Percentiles rank a stretch among this genome's conserved stretches.
phyloP scores from a whole-genome alignment of 2,113 vertebrate genomes.

The Parus major region DNA sequence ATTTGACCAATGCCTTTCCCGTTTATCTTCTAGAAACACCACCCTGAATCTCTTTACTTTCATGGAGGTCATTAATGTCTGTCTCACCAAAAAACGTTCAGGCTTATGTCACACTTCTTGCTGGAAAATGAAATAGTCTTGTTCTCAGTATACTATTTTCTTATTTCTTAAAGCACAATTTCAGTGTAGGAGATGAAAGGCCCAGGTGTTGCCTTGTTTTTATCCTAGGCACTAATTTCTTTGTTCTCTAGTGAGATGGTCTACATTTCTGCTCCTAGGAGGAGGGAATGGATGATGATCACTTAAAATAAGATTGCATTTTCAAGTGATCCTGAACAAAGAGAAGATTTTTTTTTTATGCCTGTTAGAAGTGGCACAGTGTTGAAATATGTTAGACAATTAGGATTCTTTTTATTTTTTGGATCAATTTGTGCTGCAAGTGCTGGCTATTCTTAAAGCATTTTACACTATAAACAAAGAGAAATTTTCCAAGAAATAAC shows the following conservation, averaged over 20 bases:
- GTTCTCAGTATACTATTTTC: not conserved
- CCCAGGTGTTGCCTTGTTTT: not conserved
- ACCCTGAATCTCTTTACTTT: not conserved
- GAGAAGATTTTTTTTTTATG: not conserved
- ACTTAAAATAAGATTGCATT: not conserved
- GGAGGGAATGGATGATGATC: not conserved
- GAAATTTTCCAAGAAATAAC: not conserved
- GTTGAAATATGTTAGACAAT: not conserved
- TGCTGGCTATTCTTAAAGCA: not conserved
- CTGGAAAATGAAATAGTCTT: not conserved
- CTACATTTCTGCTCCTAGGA: not conserved
- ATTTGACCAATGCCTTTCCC: not conserved
- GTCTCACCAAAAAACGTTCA: not conserved
- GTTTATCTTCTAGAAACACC: not conserved
- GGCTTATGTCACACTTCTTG: not conserved
- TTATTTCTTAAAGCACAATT: not conserved
- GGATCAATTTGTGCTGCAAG: not conserved
- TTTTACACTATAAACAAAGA: not conserved
- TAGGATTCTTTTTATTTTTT: not conserved
- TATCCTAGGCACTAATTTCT: not conserved
- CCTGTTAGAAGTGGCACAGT: not conserved
- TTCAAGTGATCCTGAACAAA: not conserved
- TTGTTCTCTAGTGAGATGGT: not conserved
- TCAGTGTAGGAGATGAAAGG: not conserved
- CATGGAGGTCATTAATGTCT: not conserved